These are phyloP conservation scores for Leptobrachium leishanense DNA, from an alignment of 2,113 vertebrate genomes.

Conservation along the genomic window DNA sequence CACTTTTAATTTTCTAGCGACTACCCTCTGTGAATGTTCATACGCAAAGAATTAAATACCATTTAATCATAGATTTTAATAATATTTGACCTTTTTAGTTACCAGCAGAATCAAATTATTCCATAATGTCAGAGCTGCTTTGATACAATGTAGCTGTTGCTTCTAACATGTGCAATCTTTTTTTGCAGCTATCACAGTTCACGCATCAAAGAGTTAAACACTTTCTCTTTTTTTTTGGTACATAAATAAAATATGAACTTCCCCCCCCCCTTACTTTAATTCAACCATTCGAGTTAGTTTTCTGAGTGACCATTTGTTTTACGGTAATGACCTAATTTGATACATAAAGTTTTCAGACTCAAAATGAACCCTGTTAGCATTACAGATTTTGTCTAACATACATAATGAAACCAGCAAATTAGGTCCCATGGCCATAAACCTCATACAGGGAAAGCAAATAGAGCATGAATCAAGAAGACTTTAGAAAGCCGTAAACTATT, in stretches of 20 bases:
- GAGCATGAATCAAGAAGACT: constrained; percentile 73
- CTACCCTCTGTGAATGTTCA: no score
- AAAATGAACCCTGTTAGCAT: constrained; percentile 65
- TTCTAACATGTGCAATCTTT: no score
- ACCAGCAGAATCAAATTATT: no score
- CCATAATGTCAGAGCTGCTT: no score
- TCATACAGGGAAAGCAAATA: constrained; percentile 72
- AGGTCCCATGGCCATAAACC: constrained; percentile 74
- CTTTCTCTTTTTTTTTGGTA: constrained; percentile 49
- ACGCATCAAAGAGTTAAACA: constrained; percentile 43
- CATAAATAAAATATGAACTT: constrained; percentile 60
- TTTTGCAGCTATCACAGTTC: no score
- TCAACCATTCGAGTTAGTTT: constrained; percentile 58
- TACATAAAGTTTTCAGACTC: constrained; percentile 64
- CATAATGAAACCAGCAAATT: constrained; percentile 76
- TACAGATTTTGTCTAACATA: constrained; percentile 73
- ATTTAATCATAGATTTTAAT: no score
- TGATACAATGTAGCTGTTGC: no score
- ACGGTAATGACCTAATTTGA: constrained; percentile 61
- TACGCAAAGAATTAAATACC: no score
- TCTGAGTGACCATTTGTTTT: constrained; percentile 66
- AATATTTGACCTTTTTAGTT: no score
- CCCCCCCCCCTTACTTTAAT: constrained; percentile 39
- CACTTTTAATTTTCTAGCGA: no score
- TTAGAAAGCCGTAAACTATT: constrained; percentile 71